Percentiles rank a stretch among this genome's conserved stretches.
These are phyloP conservation scores for Exocentrus adspersus DNA, from an alignment of 2,888 invertebrate species.

Conservation along the genomic window DNA sequence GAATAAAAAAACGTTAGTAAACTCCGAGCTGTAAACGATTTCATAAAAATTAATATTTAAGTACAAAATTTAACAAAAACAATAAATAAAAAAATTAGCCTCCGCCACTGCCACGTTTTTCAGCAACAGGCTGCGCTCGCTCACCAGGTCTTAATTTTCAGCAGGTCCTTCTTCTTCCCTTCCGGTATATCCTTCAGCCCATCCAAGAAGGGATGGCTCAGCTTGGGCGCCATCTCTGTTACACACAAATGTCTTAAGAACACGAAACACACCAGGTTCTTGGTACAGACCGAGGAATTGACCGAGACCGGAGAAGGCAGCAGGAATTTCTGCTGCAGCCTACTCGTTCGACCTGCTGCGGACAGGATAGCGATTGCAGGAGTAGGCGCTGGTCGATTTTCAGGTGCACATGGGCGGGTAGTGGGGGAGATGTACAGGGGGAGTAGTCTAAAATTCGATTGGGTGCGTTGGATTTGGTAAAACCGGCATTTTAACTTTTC, in stretches of 20 bases:
- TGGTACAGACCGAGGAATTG: background rate
- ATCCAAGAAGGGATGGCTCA: conserved; percentile 68
- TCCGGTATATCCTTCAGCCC: conserved; percentile 67
- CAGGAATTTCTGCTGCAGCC: conserved; percentile 8
- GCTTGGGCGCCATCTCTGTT: conserved; percentile 38
- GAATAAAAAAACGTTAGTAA: too few species aligned
- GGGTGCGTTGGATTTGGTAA: too few species aligned
- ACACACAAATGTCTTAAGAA: background rate
- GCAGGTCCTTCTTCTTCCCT: conserved; percentile 68
- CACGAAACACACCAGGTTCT: background rate
- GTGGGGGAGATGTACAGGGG: conserved; percentile 19
- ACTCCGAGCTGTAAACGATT: too few species aligned
- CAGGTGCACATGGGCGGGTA: conserved; percentile 26
- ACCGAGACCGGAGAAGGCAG: background rate
- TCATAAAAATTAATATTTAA: too few species aligned
- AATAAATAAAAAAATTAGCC: too few species aligned
- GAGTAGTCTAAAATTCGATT: too few species aligned
- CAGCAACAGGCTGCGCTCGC: conserved; percentile 41
- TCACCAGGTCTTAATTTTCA: conserved; percentile 70
- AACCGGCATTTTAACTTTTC: too few species aligned
- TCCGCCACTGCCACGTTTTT: too few species aligned
- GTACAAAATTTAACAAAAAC: too few species aligned
- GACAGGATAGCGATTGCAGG: conserved; percentile 13
- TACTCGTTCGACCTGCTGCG: conserved; percentile 9
- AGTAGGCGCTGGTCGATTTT: conserved; percentile 8